Conservation (phyloP, 2,888 invertebrate genomes). For the Rhingia campestris region DNA sequence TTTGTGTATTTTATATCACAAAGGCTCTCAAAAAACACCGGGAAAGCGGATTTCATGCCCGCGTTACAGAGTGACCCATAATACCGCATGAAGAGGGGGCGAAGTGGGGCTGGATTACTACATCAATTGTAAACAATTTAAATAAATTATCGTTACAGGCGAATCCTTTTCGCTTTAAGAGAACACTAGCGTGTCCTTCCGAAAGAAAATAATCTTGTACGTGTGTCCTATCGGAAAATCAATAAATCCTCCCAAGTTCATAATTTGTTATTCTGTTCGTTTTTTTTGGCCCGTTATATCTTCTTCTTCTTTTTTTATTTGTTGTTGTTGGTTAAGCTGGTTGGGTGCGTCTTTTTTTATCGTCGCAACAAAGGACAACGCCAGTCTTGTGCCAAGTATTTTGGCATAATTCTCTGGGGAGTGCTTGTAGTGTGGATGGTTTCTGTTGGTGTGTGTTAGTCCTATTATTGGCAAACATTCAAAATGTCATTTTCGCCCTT, state of each 20-base stretch:
- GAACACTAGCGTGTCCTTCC: background rate
- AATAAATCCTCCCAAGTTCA: conserved; percentile 64
- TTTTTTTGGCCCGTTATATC: conserved; percentile 6
- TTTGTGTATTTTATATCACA: conserved; percentile 6
- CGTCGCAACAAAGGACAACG: conserved; percentile 44
- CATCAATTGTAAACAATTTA: conserved; percentile 69
- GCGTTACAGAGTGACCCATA: conserved; percentile 41
- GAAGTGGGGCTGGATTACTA: conserved; percentile 17
- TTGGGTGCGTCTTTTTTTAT: background rate
- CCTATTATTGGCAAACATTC: conserved; percentile 69
- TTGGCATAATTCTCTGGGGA: conserved; percentile 63
- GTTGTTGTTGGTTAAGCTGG: no score
- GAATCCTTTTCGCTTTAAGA: conserved; percentile 15
- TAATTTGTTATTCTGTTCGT: conserved; percentile 54
- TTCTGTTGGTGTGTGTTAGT: conserved; percentile 1
- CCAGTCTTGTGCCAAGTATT: conserved; percentile 65
- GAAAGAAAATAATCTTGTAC: background rate
- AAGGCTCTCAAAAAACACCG: background rate
- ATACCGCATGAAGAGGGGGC: conserved; percentile 40
- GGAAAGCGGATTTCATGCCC: background rate
- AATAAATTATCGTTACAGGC: conserved; percentile 51
- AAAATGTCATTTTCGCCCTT: conserved; percentile 57
- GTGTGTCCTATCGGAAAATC: conserved; percentile 49
- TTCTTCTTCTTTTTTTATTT: background rate
- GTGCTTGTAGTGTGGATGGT: conserved; percentile 33